phyloP scores from a whole-genome alignment of 2,888 invertebrate species.

The Tupiocoris notatus region DNA sequence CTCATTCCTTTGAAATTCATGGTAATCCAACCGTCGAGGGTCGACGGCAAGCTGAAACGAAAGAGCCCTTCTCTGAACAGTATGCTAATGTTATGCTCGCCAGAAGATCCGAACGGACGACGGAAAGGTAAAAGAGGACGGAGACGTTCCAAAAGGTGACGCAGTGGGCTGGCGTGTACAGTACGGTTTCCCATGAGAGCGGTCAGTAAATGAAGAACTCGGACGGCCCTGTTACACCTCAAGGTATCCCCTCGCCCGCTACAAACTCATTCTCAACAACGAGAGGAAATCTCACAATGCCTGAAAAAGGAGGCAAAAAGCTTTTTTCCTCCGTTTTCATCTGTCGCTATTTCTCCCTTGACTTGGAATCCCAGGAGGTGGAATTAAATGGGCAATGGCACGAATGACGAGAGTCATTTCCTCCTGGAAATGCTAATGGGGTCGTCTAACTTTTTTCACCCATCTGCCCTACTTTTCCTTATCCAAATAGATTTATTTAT shows the following conservation, averaged over 20 bases:
- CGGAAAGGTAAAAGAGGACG: constrained; percentile 4
- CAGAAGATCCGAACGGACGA: constrained; percentile 27
- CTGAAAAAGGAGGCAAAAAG: constrained; percentile 1
- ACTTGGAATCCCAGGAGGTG: constrained; percentile 23
- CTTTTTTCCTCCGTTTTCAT: constrained; percentile 10
- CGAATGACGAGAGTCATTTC: constrained; percentile 14
- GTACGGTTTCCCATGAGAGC: not conserved
- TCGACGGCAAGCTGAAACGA: not conserved
- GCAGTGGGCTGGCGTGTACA: not conserved
- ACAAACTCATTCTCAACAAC: not conserved
- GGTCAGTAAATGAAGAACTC: constrained; percentile 22
- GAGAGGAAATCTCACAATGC: constrained; percentile 9
- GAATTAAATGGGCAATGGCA: constrained; percentile 37
- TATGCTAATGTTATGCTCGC: constrained; percentile 29
- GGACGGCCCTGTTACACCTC: too few species aligned
- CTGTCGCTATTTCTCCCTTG: constrained; percentile 25
- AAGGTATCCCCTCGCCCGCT: not conserved
- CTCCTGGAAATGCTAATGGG: constrained; percentile 33
- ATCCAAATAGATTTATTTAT: constrained; percentile 21
- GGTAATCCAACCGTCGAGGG: constrained; percentile 6
- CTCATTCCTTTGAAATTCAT: constrained; percentile 12
- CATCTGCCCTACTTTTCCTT: not conserved
- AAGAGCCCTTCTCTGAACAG: not conserved
- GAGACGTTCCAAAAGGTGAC: not conserved
- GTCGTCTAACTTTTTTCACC: not conserved